Base-by-base conservation (phyloP, 2,113 vertebrate species). In the Xiphias gladius region DNA sequence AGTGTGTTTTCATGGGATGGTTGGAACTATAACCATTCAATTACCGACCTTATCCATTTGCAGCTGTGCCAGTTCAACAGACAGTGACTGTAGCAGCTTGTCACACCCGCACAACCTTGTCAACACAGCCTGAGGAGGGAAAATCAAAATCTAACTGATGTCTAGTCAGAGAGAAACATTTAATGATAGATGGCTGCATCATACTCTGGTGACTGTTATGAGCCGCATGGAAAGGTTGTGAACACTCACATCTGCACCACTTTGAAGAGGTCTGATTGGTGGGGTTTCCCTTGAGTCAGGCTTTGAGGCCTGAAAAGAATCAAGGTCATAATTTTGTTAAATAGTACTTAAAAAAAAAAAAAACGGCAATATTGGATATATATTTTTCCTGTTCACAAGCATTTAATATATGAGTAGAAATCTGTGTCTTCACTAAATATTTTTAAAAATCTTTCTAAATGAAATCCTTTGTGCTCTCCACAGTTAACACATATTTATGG, bases 31-130 rank as follows among this genome's bases (percentile, higher is more conserved):
- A 57, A 79, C 6, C 11, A 37, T 35, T 48, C 14, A 41, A 20
- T 28, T 28, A 63, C 88, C 16, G 13, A 96, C 97, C 96, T 97
- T 97, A 91, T 97, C 96, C 80, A 95, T 93, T 87, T 95, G 95
- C 57, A 96, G 93, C 82, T 96, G 95, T 19, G 94, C 93, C 32
- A 95, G 92, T 80, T 97, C 96, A 4, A 95, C 85, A 66, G 96
- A 95, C 43, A 97, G 93, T 70, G 95, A 83, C 87, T 95, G 95
- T 2, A 97, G 94, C 55, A 97, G 90, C 83, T 95, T 96, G 91
- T 97, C 97, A 90, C 97, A 97, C 14, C 97, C 97, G n/a, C 97
- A 97, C 68, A 97, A 43, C 82, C 95, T 95, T 46, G 96, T 97
- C 92, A 97, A 37, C 68, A 97, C 92, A 10, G 90, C 93, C 97